Evolutionary conservation across 53 echinoderm and acorn worm species (phyloP), one percentile per base, ranked within the genome.

Genomic region (Echinometra lucunter): DNA sequence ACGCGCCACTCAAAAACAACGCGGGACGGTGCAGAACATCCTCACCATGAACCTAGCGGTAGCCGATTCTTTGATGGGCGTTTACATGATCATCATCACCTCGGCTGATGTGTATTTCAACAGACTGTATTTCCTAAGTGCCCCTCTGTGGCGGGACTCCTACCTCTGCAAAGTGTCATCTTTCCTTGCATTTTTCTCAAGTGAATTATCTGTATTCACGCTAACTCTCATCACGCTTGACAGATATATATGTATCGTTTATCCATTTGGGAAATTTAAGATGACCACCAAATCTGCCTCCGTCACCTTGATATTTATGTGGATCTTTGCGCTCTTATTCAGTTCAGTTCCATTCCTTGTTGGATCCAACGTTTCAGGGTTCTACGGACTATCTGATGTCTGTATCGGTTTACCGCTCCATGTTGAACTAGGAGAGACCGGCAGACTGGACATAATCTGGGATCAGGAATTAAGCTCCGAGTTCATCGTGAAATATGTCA

Each of bases 21-120:
- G 35, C 58, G 35, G 3, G 7, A 60, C 38, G 5, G 83, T 83
- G 4, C 94, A 94, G 66, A 91, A 80, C 44, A 30, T 91, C 8
- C 58, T 96, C 37, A 94, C 91, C 2, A 63, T 57, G 23, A 90
- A 94, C 58, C 74, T 96, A 9, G 83, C 96, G 6, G 66, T 96
- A 6, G 91, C 96, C 21, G 96, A 96, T 55, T 88, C 75, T 2
- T 11, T 94, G 66, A 96, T 96, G 96, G 96, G 94, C 1, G 83
- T 95, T 21, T 91, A 91, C 44, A 96, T 96, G 96, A 15, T 96
- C 3, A 90, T 96, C 2, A 91, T 96, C 18, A 94, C 94, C n/a
- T 60, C 74, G 19, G 94, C 91, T 35, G 96, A 96, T 63, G 82
- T 94, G 4, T 92, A 91, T 82, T 96, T 70, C 34, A 40, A 91